phyloP scores from a whole-genome alignment of 2,113 vertebrate species.

The Ellobius talpinus region DNA sequence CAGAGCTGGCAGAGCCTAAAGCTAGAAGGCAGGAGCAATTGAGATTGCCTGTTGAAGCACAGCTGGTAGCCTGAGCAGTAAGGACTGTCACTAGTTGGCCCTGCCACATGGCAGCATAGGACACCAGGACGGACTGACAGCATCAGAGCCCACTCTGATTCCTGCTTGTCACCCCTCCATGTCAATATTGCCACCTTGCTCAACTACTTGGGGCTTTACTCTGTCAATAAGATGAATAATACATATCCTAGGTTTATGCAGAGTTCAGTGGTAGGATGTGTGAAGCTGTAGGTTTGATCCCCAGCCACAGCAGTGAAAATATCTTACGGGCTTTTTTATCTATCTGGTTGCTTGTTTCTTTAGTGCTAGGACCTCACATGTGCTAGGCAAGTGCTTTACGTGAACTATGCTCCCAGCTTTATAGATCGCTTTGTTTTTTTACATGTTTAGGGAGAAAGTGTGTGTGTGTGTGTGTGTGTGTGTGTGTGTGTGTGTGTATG shows the following conservation, averaged over 20 bases:
- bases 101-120: not conserved
- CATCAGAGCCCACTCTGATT: not conserved
- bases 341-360: not conserved
- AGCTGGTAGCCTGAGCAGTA: not conserved
- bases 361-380: not conserved
- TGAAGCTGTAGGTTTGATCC: not conserved
- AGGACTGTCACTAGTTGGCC: not conserved
- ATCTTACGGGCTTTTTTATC: not conserved
- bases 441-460: not conserved
- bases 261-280: not conserved
- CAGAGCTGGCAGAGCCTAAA: not conserved
- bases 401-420: not conserved
- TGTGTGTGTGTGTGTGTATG: fast-evolving
- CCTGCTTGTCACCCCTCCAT: not conserved
- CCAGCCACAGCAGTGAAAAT: not conserved
- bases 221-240: not conserved
- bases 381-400: not conserved
- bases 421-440: not conserved
- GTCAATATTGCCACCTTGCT: not conserved
- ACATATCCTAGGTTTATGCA: not conserved
- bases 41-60: fast-evolving
- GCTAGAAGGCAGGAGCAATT: not conserved
- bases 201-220: not conserved
- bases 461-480: not conserved
- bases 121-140: not conserved